Evolutionary conservation across 2,113 vertebrate species (phyloP), one percentile per base, ranked within the genome.

Genomic region (Alligator sinensis): DNA sequence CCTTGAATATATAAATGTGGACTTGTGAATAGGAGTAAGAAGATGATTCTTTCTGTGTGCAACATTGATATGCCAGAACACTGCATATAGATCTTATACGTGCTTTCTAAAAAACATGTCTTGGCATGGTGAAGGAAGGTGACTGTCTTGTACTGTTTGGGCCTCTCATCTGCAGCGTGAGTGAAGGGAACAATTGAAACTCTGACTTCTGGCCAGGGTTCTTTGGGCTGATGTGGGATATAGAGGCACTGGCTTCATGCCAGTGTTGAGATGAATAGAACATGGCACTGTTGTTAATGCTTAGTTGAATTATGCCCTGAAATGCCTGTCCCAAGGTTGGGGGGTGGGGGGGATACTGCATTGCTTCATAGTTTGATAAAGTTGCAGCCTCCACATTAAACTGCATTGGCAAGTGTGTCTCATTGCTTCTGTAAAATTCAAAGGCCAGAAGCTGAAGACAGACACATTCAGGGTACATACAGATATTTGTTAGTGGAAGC

Each of bases 291-390:
- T 21, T 76, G 47, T 21, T 76, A 9, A 28, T 7, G 14, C 4
- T 54, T 16, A 2, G 0, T 8, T 66, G 3, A 18, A 28, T 3
- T 10, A 19, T 14, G 5, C 5, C 30, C 54, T 11, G 9, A 55
- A 54, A 27, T 34, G 9, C 13, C 30, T 17, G 60, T 28, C 24
- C 55, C 15, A 0, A 1, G 3, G 38, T 30, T 60, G 60, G 5
- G 55, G 57, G 78, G 5, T 12, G 27, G 3, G 78, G 5, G 15
- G 27, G 3, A 3, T 77, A 89, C 70, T 22, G 63, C 14, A 3
- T 19, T 54, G 22, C 15, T 34, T 10, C 58, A 28, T 21, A 12
- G 17, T 47, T 68, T 66, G 28, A 74, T 74, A n/a, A 30, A 19
- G 3, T 62, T 77, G 82, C 0, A 0, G 7, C 82, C 64, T 78